Evolutionary conservation across 2,113 vertebrate species (phyloP).

Genomic region (Gobio gobio): DNA sequence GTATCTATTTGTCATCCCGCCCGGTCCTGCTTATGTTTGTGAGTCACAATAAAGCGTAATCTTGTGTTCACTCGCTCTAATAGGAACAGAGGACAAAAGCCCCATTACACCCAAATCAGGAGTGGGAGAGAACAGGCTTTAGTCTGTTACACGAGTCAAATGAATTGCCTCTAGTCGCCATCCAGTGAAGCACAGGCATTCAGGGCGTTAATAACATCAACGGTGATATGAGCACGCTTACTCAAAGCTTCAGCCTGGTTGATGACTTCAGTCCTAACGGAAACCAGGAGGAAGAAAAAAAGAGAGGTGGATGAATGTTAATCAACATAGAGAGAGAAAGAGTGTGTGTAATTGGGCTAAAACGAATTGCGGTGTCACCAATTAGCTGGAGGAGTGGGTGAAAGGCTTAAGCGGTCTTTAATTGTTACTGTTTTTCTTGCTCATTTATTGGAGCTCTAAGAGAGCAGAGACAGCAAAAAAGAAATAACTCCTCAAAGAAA

Average conservation of each 20-base stretch:
- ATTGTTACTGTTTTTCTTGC: conserved; percentile 51
- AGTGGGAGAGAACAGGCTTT: conserved; percentile 3
- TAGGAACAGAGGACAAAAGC: conserved; percentile 18
- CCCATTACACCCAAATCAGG: conserved; percentile 13
- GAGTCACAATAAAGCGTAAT: neutral
- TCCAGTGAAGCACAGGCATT: neutral
- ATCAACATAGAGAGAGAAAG: conserved; percentile 59
- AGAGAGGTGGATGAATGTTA: conserved; percentile 64
- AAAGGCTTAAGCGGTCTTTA: conserved; percentile 46
- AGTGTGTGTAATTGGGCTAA: conserved; percentile 47
- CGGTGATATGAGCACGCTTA: neutral
- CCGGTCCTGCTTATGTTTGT: neutral
- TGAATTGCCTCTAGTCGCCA: neutral
- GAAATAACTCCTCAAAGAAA: conserved; percentile 45
- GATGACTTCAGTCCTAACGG: conserved; percentile 31
- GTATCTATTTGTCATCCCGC: neutral
- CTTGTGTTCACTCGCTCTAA: conserved; percentile 23
- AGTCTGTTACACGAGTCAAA: conserved; percentile 18
- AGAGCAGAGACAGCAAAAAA: conserved; percentile 13
- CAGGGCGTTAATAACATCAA: conserved; percentile 13
- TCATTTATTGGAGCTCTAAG: conserved; percentile 36
- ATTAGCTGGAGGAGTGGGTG: conserved; percentile 50
- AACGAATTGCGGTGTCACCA: conserved; percentile 55
- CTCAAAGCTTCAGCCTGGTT: conserved; percentile 30
- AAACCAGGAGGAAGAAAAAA: conserved; percentile 26